Base-by-base conservation (phyloP, 2,888 invertebrate genomes). In the Chironomus tentans region DNA sequence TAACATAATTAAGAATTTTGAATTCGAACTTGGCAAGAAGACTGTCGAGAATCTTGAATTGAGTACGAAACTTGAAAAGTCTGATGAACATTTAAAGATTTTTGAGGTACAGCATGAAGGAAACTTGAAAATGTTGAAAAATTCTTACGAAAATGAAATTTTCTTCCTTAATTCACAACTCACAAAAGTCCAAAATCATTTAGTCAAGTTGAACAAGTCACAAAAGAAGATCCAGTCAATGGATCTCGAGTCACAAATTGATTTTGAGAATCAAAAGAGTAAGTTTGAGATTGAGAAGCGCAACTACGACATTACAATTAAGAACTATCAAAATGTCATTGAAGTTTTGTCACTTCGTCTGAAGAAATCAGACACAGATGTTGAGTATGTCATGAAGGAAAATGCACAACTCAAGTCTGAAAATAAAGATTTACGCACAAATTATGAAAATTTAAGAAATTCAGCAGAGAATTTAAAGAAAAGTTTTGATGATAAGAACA, bases 281-380 rank as follows among this genome's bases (percentile, higher is more conserved):
- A 74, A 74, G 46, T 74, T 74, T 48, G 74, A 74, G 7, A 74
- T 74, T 21, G 74, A 74, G 46, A 74, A 74, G 48, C n/a, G 46
- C 2, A 74, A 74, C 24, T 74, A 68, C 24, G 74, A 74, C 48
- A 74, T 74, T 10, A 74, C 74, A 13, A 68, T 74, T 24, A 74
- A 74, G 22, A 74, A 74, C 46, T 74, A 74, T 47, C 74, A 74
- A 22, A 74, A 74, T 13, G 68, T 74, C 5, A 74, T 74, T 47
- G 74, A 74, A 24, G 50, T 74, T 15, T 12, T 74, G 6, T 74
- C 74, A 15, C 48, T 74, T 21, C 82, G 84, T 1, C 79, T 84
- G 0, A 84, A 83, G 79, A 84, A 84, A 77, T 84, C 84, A 50
- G 84, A 84, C 77, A 82, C 82, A 15, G 84, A 84, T 78, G 84